phyloP scores from a whole-genome alignment of 1,140 invertebrate species.

The Heliothis virescens region DNA sequence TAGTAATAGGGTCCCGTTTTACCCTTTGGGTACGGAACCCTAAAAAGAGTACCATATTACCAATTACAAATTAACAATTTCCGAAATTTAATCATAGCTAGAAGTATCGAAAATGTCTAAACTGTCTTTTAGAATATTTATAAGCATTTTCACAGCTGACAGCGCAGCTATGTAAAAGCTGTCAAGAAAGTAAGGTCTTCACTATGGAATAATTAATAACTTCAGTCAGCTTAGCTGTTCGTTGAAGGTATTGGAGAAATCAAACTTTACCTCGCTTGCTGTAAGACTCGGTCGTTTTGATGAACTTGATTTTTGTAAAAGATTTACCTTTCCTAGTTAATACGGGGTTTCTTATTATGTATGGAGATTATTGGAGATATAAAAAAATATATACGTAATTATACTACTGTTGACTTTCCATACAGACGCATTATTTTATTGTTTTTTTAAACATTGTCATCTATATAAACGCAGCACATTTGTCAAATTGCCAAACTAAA shows the following conservation, averaged over 20 bases:
- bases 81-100: neutral
- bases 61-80: neutral
- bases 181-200: slow-evolving; percentile 1
- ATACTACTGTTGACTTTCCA: too few species aligned
- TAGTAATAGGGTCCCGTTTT: too few species aligned
- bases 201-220: slow-evolving; percentile 31
- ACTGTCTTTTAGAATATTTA: slow-evolving; percentile 18
- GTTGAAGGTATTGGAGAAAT: slow-evolving; percentile 7
- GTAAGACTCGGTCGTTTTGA: neutral
- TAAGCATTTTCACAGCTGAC: slow-evolving; percentile 13
- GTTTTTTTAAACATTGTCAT: too few species aligned
- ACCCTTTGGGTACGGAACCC: too few species aligned
- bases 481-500: too few species aligned
- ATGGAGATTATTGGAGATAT: too few species aligned
- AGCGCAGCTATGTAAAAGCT: slow-evolving; percentile 4
- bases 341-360: too few species aligned
- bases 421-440: too few species aligned
- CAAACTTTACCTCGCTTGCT: neutral
- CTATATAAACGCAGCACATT: too few species aligned
- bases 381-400: too few species aligned
- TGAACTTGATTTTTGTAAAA: neutral
- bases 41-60: too few species aligned
- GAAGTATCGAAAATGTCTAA: slow-evolving; percentile 23
- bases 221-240: slow-evolving; percentile 17
- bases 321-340: too few species aligned